Evolutionary conservation across 1,140 invertebrate genomes (phyloP), one percentile per base, ranked within the genome.

Genomic region (Penaeus chinensis): DNA sequence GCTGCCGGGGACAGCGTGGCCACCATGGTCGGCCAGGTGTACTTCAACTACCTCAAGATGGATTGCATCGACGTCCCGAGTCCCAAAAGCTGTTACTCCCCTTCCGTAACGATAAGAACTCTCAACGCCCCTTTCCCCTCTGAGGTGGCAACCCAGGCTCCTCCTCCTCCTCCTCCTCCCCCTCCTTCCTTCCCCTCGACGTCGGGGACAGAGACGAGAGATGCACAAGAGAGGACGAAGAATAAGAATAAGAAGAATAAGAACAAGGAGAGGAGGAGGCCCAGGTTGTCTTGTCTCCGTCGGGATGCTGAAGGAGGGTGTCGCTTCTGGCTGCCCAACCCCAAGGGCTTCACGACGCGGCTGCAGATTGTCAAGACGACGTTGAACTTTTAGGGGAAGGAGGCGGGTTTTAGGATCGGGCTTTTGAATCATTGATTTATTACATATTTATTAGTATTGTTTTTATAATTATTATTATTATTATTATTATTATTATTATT

Each of bases 41-140:
- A 97, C 90, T 98, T 98, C 92, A 97, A 98, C 91, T 91, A 98
- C 86, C 93, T 97, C 63, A 94, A 95, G 92, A 94, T 96, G 24
- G 95, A 95, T 13, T 98, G 97, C 89, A 92, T 97, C 79, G 94
- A 95, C 74, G 95, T 95, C 84, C 92, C 91, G 10, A 20, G 42
- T 32, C 61, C 89, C 54, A 54, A 54, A 16, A 54, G 54, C 54
- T 54, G 54, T 2, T 54, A 61, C 90, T 85, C 63, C n/a, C 20
- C 54, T 22, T 42, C 60, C 20, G 19, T n/a, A 13, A n/a, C 42
- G 13, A 11, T 60, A 20, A 24, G 22, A 18, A 22, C 22, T n/a
- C 18, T 42, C 37, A 79, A n/a, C 32, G 20, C 22, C 8, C 7
- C 66, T 62, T 32, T 19, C 63, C 60, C 81, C 62, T 27, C 16